These are phyloP conservation scores for Pseudomyrmex sp. DNA, from an alignment of 1,140 invertebrate genomes.

Conservation along the genomic window DNA sequence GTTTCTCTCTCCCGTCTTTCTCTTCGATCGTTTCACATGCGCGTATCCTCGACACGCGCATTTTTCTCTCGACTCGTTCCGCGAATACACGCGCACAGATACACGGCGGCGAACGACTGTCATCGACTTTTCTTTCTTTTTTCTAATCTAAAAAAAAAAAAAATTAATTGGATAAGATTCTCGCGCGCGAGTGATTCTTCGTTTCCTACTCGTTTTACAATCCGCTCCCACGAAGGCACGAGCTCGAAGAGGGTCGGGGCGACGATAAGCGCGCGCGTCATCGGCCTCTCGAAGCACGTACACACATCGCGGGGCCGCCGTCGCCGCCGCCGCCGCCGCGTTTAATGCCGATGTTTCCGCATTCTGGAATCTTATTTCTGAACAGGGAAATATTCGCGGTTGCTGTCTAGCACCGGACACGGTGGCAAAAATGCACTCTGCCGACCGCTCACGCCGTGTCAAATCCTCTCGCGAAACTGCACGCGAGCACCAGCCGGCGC, in stretches of 20 bases:
- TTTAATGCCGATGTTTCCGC: slow-evolving; percentile 74
- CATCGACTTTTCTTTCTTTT: slow-evolving; percentile 12
- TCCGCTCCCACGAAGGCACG: slow-evolving; percentile 66
- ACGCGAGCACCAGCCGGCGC: slow-evolving; percentile 10
- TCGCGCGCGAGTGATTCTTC: slow-evolving; percentile 56
- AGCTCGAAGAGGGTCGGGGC: slow-evolving; percentile 1
- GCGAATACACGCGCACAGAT: neutral
- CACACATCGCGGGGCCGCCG: neutral
- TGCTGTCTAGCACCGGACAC: slow-evolving; percentile 25
- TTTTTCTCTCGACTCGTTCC: slow-evolving; percentile 21
- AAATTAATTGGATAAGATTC: slow-evolving; percentile 72
- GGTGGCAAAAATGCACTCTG: slow-evolving; percentile 49
- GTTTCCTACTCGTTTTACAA: slow-evolving; percentile 61
- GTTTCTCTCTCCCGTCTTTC: neutral
- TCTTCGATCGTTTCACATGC: neutral
- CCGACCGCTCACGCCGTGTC: slow-evolving; percentile 38
- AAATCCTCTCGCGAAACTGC: slow-evolving; percentile 25
- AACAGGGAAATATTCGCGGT: slow-evolving; percentile 58
- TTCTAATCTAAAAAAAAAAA: slow-evolving; percentile 42
- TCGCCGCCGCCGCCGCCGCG: neutral
- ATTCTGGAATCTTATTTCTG: slow-evolving; percentile 74
- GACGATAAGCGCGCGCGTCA: slow-evolving; percentile 43
- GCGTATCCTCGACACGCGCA: slow-evolving; percentile 4
- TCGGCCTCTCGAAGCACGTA: slow-evolving; percentile 70
- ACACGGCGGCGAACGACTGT: slow-evolving; percentile 2